phyloP scores from a whole-genome alignment of 2,113 vertebrate genomes.

The Lucifuga dentata region DNA sequence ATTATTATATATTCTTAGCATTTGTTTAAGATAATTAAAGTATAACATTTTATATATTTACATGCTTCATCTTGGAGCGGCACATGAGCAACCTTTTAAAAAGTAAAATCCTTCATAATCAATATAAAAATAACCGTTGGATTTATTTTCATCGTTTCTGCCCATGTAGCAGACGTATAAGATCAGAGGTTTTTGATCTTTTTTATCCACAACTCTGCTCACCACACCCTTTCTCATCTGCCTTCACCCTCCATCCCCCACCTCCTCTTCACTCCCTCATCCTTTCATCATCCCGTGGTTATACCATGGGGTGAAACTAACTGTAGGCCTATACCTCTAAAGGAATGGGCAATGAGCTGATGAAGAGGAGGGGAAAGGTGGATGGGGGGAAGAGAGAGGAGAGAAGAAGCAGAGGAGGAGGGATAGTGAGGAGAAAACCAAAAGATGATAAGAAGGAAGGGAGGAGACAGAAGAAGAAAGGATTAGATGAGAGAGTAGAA shows the following conservation, averaged over 20 bases:
- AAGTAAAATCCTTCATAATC: background rate
- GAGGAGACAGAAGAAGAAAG: conserved; percentile 23
- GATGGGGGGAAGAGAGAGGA: background rate
- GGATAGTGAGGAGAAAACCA: too few species aligned
- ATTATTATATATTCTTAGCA: too few species aligned
- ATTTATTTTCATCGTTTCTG: conserved; percentile 36
- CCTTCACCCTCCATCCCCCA: conserved; percentile 30
- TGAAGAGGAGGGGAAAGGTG: conserved; percentile 16
- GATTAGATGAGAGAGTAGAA: conserved; percentile 1
- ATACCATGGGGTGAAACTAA: conserved; percentile 40
- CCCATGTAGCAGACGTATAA: conserved; percentile 64
- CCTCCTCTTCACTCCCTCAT: conserved; percentile 39
- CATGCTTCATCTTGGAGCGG: too few species aligned
- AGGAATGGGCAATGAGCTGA: conserved; percentile 73
- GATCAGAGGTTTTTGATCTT: conserved; percentile 72
- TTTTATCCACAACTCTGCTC: conserved; percentile 68
- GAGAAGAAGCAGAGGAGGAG: conserved; percentile 6
- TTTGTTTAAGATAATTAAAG: too few species aligned
- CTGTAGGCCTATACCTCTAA: conserved; percentile 57
- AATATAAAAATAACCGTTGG: conserved; percentile 25
- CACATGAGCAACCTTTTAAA: too few species aligned
- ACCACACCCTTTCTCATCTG: conserved; percentile 49
- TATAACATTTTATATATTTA: too few species aligned
- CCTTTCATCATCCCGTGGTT: conserved; percentile 70
- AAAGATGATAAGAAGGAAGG: background rate